Conservation (phyloP, 2,888 invertebrate species). For the Phalera bucephala region DNA sequence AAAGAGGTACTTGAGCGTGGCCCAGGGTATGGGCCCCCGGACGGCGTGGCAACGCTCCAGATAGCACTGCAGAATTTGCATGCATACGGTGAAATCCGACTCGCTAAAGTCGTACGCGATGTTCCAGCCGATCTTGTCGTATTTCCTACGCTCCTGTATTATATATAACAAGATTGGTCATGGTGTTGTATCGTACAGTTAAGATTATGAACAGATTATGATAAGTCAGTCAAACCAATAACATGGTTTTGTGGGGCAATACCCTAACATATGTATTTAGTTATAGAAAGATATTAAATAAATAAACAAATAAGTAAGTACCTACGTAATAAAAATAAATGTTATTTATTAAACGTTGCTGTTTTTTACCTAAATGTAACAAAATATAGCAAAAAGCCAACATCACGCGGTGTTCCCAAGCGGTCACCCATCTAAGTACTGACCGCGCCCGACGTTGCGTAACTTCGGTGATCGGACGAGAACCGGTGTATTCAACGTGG, state of each 20-base stretch:
- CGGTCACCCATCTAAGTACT: slow-evolving; percentile 80
- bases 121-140: slow-evolving; percentile 98
- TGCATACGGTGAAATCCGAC: slow-evolving; percentile 95
- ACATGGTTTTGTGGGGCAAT: too few species aligned
- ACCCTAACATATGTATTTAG: too few species aligned
- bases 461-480: slow-evolving; percentile 80
- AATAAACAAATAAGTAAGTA: neutral
- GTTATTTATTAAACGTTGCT: too few species aligned
- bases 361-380: too few species aligned
- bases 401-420: slow-evolving; percentile 71
- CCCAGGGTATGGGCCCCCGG: slow-evolving; percentile 91
- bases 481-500: slow-evolving; percentile 75
- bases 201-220: neutral
- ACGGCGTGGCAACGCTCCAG: slow-evolving; percentile 86
- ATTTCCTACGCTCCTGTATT: slow-evolving; percentile 92
- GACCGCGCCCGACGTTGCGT: slow-evolving; percentile 77
- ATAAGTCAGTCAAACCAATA: neutral
- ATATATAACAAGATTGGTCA: too few species aligned
- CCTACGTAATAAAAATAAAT: too few species aligned
- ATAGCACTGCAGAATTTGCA: slow-evolving; percentile 93
- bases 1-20: slow-evolving; percentile 94
- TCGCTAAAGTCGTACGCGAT: slow-evolving; percentile 97
- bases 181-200: too few species aligned
- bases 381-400: slow-evolving; percentile 49
- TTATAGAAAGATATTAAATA: too few species aligned